These are phyloP conservation scores for Aplysina aerophoba DNA, from an alignment of 37 sponge, comb jelly and placozoan genomes.

Conservation along the genomic window DNA sequence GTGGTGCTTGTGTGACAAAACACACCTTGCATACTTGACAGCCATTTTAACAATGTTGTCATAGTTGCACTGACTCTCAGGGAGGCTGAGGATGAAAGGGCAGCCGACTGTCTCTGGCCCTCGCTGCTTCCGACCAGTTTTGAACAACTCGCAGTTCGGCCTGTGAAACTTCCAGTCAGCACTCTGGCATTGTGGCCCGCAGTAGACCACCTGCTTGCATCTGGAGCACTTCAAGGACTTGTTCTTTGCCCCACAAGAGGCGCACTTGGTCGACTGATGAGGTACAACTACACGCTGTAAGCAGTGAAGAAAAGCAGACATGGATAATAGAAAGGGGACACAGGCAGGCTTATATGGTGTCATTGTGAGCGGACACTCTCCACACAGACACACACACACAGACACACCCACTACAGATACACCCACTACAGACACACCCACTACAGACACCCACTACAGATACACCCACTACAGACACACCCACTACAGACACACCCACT, in stretches of 20 bases:
- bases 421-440: no score
- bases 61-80: slow-evolving; percentile 64
- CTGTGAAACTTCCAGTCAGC: slow-evolving; percentile 65
- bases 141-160: slow-evolving; percentile 35
- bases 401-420: no score
- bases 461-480: no score
- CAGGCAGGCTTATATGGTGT: no score
- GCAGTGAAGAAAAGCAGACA: not conserved
- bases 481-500: no score
- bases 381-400: no score
- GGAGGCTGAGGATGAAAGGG: slow-evolving; percentile 84
- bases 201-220: slow-evolving; percentile 78
- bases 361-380: no score
- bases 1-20: no score
- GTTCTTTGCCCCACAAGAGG: slow-evolving; percentile 39
- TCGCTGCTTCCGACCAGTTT: slow-evolving; percentile 3
- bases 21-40: slow-evolving; percentile 69
- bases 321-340: no score
- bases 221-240: slow-evolving; percentile 59
- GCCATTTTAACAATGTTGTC: slow-evolving; percentile 43
- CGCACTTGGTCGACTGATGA: slow-evolving; percentile 52
- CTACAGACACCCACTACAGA: no score
- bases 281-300: slow-evolving; percentile 53
- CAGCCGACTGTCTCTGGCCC: slow-evolving; percentile 53
- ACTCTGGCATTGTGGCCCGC: slow-evolving; percentile 56